Evolutionary conservation across 2,797 vertebrate species (phyloP), one percentile per base, ranked within the genome.

Genomic region (Micromesistius poutassou): DNA sequence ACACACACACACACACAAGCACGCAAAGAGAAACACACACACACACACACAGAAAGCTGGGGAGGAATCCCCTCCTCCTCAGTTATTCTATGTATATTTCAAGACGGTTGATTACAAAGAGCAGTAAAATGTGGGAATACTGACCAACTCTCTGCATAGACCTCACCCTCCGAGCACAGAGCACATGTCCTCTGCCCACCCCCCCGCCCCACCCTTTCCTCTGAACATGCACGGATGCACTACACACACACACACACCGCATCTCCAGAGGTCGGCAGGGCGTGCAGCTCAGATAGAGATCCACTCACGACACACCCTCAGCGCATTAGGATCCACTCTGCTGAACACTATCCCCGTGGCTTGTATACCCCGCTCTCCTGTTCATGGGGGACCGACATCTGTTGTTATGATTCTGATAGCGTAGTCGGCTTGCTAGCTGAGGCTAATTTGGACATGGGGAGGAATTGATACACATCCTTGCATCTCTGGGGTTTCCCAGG

Each of bases 291-390:
- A 82, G 77, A 79, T 77, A 81, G 78, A 79, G 76, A 81, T 78
- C 79, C 81, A 88, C 85, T 87, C 82, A 83, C 79, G 87, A 79
- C 71, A 78, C 80, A 77, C 85, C 83, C 85, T 8, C 5, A 0
- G 80, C 84, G 83, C 79, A 74, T 82, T 74, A 77, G 84, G 79
- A 84, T 80, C 72, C 83, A 86, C 84, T 88, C 78, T 77, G 79
- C 79, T 80, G 86, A 87, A 79, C 80, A 84, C 81, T 66, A 78
- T 46, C 84, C 16, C 46, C 46, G 5, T 3, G 16, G 46, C 46
- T 50, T 22, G 46, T 22, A 22, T 55, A 19, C 5, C 46, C 4
- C 40, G 13, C 19, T 62, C 55, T 7, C 6, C 55, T 22, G 8
- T 62, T 25, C n/a, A 25, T 7, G 40, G 35, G 35, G 16, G 71